phyloP scores from a whole-genome alignment of 1,140 invertebrate genomes.

The Drosophila cardini region DNA sequence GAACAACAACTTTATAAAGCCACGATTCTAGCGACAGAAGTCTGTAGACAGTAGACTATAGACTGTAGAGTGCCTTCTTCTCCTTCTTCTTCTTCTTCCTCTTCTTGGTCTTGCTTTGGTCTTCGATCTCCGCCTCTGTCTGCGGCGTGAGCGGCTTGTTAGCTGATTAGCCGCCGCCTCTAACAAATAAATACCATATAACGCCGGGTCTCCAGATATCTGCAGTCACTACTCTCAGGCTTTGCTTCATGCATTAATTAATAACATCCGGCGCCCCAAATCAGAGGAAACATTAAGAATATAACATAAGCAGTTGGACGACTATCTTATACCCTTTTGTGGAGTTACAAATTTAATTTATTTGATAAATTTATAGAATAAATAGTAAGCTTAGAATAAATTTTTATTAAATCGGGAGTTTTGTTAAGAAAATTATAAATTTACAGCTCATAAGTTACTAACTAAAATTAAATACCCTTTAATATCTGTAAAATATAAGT shows the following conservation, averaged over 20 bases:
- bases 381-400: not conserved
- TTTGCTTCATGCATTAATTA: constrained; percentile 75
- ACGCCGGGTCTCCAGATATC: constrained; percentile 65
- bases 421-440: no score
- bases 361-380: no score
- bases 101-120: not conserved
- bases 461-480: no score
- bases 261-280: constrained; percentile 79
- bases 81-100: not conserved
- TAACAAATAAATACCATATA: constrained; percentile 81
- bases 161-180: constrained; percentile 76
- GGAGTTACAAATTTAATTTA: no score
- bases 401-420: not conserved
- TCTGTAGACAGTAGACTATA: not conserved
- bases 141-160: constrained; percentile 78
- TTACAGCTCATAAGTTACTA: no score
- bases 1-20: constrained; percentile 73
- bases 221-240: constrained; percentile 25
- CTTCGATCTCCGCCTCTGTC: constrained; percentile 22
- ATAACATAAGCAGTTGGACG: not conserved
- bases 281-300: constrained; percentile 31
- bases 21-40: not conserved
- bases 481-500: no score
- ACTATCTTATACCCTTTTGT: not conserved
- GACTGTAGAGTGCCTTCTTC: not conserved